A percentile compares a stretch with the other conserved stretches of the same genome.
Evolutionary conservation across 2,888 invertebrate species (phyloP).

Genomic region (Sminthurinus aureus): DNA sequence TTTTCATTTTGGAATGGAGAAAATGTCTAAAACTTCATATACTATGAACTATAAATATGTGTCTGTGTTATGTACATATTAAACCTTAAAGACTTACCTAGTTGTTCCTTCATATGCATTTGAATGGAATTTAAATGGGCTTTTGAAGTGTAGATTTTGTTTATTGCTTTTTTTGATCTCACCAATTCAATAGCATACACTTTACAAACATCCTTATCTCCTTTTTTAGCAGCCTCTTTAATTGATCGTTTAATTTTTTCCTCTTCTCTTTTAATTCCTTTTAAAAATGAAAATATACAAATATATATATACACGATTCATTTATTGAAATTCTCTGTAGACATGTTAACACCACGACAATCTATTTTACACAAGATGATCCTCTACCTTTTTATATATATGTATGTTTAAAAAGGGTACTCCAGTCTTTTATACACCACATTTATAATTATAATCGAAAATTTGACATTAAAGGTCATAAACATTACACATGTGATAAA

Average conservation of each 20-base stretch:
- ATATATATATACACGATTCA: neutral
- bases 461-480: conserved; percentile 20
- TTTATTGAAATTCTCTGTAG: neutral
- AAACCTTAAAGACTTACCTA: conserved; percentile 69
- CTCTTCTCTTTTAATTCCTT: conserved; percentile 94
- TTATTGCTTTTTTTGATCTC: conserved; percentile 83
- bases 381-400: neutral
- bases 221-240: conserved; percentile 91
- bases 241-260: conserved; percentile 93
- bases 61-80: neutral
- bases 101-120: conserved; percentile 97
- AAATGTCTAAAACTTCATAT: too few species aligned
- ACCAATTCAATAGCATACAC: conserved; percentile 94
- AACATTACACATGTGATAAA: neutral
- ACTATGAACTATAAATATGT: too few species aligned
- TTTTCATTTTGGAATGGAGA: too few species aligned
- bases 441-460: neutral
- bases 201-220: conserved; percentile 90
- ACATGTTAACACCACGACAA: too few species aligned
- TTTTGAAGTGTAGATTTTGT: conserved; percentile 93
- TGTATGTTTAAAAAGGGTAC: too few species aligned
- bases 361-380: too few species aligned
- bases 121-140: conserved; percentile 97
- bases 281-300: conserved; percentile 59
- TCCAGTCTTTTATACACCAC: too few species aligned